These are phyloP conservation scores for Liasis olivaceus DNA, from an alignment of 2,797 vertebrate species.

Conservation along the genomic window DNA sequence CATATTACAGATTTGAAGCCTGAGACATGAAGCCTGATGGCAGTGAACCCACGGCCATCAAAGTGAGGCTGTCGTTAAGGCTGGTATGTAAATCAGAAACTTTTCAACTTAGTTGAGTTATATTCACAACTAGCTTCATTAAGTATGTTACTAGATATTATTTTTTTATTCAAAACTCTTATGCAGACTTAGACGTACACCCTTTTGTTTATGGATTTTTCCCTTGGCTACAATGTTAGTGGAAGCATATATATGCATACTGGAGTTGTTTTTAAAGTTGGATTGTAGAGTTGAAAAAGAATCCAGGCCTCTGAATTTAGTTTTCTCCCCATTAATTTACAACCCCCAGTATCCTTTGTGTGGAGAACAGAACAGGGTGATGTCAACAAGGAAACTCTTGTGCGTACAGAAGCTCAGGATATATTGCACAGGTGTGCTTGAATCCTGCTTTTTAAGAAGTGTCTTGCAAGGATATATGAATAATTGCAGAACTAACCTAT, in stretches of 20 bases:
- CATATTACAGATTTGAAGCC: too few species aligned
- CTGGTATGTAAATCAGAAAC: background rate
- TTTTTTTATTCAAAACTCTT: background rate
- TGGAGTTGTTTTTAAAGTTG: background rate
- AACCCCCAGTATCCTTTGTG: background rate
- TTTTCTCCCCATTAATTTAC: too few species aligned
- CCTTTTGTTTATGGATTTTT: background rate
- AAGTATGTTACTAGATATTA: background rate
- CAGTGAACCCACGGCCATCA: background rate
- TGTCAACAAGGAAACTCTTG: background rate
- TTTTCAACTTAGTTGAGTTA: background rate
- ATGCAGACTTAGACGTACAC: background rate
- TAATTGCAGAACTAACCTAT: too few species aligned
- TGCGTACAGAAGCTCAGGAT: background rate
- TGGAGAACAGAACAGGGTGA: background rate
- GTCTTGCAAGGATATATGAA: background rate
- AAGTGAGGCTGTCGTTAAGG: background rate
- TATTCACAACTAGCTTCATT: background rate
- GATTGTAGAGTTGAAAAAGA: background rate
- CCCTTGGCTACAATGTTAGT: background rate
- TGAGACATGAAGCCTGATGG: too few species aligned
- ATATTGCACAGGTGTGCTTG: background rate
- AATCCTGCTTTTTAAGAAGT: background rate
- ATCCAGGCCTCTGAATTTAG: background rate
- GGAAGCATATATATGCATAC: too few species aligned